phyloP scores from a whole-genome alignment of 1,140 invertebrate species.

The Anastrepha obliqua region DNA sequence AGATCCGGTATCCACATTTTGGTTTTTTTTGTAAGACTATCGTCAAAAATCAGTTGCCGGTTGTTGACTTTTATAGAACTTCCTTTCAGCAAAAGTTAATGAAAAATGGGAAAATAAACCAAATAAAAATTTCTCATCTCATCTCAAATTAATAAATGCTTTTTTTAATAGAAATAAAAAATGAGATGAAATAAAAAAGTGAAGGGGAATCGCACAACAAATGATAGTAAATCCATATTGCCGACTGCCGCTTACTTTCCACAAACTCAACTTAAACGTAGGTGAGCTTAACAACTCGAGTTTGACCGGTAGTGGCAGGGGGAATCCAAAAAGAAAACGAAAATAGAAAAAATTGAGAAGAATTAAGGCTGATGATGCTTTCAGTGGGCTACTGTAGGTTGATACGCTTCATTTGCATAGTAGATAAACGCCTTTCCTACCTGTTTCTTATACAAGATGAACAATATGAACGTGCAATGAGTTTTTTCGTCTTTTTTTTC shows the following conservation, averaged over 20 bases:
- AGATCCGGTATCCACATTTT: slow-evolving; percentile 7
- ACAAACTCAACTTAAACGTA: not conserved
- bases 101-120: not conserved
- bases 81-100: not conserved
- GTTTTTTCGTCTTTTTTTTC: too few relatives aligned
- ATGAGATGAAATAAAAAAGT: not conserved
- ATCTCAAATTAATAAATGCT: not conserved
- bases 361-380: too few relatives aligned
- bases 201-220: not conserved
- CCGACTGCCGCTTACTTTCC: not conserved
- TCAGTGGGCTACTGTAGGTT: too few relatives aligned
- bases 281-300: too few relatives aligned
- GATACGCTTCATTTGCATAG: too few relatives aligned
- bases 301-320: too few relatives aligned
- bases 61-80: slow-evolving; percentile 16
- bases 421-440: too few relatives aligned
- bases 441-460: too few relatives aligned
- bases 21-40: not conserved
- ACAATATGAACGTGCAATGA: too few relatives aligned
- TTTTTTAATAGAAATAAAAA: not conserved
- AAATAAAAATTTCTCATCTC: not conserved
- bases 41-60: not conserved
- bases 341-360: too few relatives aligned
- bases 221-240: too few relatives aligned
- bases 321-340: too few relatives aligned